phyloP scores from a whole-genome alignment of 2,888 invertebrate species.

The Amphipoea lucens region DNA sequence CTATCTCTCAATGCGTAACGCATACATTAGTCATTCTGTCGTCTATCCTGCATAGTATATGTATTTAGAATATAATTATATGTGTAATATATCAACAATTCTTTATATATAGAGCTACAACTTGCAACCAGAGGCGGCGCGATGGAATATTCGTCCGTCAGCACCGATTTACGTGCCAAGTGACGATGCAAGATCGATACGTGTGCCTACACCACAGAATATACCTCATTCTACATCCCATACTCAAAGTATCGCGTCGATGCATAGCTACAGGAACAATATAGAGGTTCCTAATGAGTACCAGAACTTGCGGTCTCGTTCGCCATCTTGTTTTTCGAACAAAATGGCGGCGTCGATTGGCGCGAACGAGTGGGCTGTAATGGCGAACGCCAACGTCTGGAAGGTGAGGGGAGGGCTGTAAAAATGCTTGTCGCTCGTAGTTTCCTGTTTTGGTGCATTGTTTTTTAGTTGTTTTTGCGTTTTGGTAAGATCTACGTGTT shows the following conservation, averaged over 20 bases:
- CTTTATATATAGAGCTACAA: conserved; percentile 87
- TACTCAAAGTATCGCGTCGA: conserved; percentile 89
- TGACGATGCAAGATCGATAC: conserved; percentile 82
- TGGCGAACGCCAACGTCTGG: conserved; percentile 87
- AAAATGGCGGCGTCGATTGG: conserved; percentile 89
- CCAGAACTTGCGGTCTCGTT: conserved; percentile 88
- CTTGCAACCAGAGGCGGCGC: conserved; percentile 85
- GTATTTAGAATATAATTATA: conserved; percentile 69
- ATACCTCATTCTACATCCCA: conserved; percentile 88
- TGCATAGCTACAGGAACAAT: conserved; percentile 89
- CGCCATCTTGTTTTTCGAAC: conserved; percentile 90
- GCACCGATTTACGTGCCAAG: conserved; percentile 88
- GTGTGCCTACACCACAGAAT: conserved; percentile 85
- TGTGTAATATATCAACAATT: conserved; percentile 66
- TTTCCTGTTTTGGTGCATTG: conserved; percentile 71
- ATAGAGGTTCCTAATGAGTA: conserved; percentile 88
- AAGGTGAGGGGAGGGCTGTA: conserved; percentile 90
- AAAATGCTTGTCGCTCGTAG: conserved; percentile 77
- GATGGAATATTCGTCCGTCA: conserved; percentile 88
- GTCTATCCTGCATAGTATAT: conserved; percentile 65
- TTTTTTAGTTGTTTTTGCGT: conserved; percentile 63
- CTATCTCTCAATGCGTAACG: conserved; percentile 88
- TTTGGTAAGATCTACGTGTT: conserved; percentile 84
- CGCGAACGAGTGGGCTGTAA: conserved; percentile 88
- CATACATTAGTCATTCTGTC: conserved; percentile 71